phyloP scores from a whole-genome alignment of 1,140 invertebrate genomes.

The Brachionus koreanus region DNA sequence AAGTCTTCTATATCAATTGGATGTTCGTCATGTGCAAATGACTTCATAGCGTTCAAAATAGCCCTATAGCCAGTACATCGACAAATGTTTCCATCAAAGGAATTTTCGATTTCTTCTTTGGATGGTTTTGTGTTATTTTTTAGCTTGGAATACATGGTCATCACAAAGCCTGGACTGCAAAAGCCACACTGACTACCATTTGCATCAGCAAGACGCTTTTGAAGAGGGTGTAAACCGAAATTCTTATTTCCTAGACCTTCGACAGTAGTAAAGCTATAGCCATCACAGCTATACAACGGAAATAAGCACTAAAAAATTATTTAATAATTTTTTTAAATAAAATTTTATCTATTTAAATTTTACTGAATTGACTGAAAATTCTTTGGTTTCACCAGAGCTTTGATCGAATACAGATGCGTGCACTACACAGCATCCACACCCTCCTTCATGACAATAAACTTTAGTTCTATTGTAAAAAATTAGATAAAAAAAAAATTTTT shows the following conservation, averaged over 20 bases:
- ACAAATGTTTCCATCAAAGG: constrained; percentile 55
- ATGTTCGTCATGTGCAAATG: background rate
- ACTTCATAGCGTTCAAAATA: constrained; percentile 52
- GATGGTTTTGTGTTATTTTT: constrained; percentile 50
- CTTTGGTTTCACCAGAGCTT: constrained; percentile 60
- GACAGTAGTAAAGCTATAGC: constrained; percentile 72
- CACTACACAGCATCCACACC: constrained; percentile 72
- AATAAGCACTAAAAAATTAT: constrained; percentile 65
- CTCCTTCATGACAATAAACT: constrained; percentile 70
- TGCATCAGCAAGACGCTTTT: constrained; percentile 54
- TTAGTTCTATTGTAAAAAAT: constrained; percentile 64
- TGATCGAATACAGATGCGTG: constrained; percentile 57
- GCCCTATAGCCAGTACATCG: constrained; percentile 58
- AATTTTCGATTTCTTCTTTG: constrained; percentile 51
- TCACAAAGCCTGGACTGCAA: constrained; percentile 58
- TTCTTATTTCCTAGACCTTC: constrained; percentile 60
- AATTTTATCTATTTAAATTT: constrained; percentile 48
- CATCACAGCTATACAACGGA: constrained; percentile 67
- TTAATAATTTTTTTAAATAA: background rate
- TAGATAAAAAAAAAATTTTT: no score
- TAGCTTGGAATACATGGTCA: constrained; percentile 53
- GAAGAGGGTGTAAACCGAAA: constrained; percentile 46
- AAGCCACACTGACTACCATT: constrained; percentile 59
- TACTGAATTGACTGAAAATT: constrained; percentile 72
- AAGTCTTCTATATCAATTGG: constrained; percentile 42